Conservation (phyloP, 2,113 vertebrate genomes). For the Galbula dea region DNA sequence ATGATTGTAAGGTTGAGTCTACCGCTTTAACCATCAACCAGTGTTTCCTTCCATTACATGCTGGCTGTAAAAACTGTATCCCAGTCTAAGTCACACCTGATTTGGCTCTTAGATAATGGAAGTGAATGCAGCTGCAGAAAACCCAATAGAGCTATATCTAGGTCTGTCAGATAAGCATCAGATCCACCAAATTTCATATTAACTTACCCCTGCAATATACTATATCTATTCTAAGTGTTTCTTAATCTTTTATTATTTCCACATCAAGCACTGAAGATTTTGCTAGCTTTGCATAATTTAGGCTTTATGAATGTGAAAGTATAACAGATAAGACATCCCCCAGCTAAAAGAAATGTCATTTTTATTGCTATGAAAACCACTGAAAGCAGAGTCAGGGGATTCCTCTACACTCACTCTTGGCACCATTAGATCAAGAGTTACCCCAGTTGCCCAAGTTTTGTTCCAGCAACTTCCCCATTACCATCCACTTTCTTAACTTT, state of each 20-base stretch:
- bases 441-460: no score
- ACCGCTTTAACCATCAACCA: background rate
- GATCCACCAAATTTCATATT: background rate
- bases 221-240: background rate
- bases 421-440: no score
- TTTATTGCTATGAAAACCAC: no score
- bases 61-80: background rate
- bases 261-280: background rate
- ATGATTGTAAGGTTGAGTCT: background rate
- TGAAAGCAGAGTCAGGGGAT: no score
- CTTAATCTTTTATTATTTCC: slow-evolving; percentile 28
- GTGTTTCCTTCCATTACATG: fast-evolving
- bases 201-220: background rate
- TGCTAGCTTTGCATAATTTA: background rate
- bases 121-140: background rate
- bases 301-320: no score
- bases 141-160: background rate
- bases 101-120: background rate
- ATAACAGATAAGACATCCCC: no score
- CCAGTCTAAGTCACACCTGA: background rate
- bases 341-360: no score
- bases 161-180: background rate
- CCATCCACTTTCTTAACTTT: background rate
- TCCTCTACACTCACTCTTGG: no score
- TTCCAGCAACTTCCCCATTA: background rate